phyloP scores from a whole-genome alignment of 2,797 vertebrate species.

The Gallinago nigripennis region DNA sequence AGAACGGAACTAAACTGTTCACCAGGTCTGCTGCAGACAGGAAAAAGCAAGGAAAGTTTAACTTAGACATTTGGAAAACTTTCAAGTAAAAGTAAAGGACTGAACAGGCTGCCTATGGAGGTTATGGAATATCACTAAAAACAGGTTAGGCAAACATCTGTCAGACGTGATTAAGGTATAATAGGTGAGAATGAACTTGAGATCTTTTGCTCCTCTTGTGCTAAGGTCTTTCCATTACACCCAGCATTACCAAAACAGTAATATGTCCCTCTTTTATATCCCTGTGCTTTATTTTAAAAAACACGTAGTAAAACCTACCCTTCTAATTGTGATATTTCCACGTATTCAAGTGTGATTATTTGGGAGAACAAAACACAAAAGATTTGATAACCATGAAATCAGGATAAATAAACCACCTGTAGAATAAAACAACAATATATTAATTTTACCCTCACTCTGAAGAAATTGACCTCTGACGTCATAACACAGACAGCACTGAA shows the following conservation, averaged over 20 bases:
- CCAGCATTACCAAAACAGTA: not conserved
- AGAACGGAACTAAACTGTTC: constrained; percentile 16
- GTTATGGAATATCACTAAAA: constrained; percentile 30
- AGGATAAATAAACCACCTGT: not conserved
- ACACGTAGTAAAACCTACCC: not conserved
- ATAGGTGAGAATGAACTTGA: not conserved
- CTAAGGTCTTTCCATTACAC: not conserved
- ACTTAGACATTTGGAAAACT: constrained; percentile 20
- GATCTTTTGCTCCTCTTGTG: not conserved
- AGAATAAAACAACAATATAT: not conserved
- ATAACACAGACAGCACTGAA: not conserved
- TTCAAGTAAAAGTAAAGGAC: constrained; percentile 31
- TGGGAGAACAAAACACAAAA: not conserved
- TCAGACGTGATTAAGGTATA: not conserved
- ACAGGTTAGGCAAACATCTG: constrained; percentile 14
- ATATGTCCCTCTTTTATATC: not conserved
- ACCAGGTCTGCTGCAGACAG: constrained; percentile 15
- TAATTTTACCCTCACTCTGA: not conserved
- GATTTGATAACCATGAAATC: not conserved
- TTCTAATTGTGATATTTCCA: not conserved
- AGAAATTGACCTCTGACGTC: not conserved
- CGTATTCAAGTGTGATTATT: not conserved
- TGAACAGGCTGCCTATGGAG: not conserved
- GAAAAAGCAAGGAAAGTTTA: not conserved
- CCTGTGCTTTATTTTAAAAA: not conserved